A percentile compares a stretch with the other conserved stretches of the same genome.
Conservation (phyloP, 2,113 vertebrate genomes). For the Sceloporus undulatus region DNA sequence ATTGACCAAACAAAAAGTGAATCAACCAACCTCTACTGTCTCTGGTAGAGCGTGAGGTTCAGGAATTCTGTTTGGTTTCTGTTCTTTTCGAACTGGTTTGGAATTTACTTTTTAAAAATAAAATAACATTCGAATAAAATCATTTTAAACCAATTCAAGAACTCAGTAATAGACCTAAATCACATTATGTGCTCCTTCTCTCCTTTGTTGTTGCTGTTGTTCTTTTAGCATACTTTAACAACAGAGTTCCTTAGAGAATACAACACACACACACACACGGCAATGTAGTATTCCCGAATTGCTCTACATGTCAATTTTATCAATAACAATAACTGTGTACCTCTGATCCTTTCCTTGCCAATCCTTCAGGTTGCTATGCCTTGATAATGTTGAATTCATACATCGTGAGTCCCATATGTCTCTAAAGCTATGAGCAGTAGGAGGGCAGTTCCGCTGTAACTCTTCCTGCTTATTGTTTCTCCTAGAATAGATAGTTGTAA, state of each 20-base stretch:
- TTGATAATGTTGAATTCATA: constrained; percentile 51
- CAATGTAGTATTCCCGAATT: background rate
- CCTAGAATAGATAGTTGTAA: constrained; percentile 48
- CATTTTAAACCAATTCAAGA: too few species aligned
- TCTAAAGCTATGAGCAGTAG: background rate
- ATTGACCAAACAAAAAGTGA: too few species aligned
- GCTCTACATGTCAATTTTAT: background rate
- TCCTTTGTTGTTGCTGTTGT: too few species aligned
- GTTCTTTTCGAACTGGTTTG: too few species aligned
- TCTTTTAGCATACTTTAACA: background rate
- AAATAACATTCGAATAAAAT: too few species aligned
- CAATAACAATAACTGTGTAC: background rate
- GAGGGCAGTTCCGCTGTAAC: constrained; percentile 45
- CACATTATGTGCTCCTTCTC: too few species aligned
- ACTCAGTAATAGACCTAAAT: background rate
- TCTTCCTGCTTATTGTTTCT: constrained; percentile 38
- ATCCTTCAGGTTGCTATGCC: background rate
- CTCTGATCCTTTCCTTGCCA: background rate
- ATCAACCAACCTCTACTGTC: too few species aligned
- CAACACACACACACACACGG: too few species aligned
- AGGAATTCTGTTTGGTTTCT: too few species aligned
- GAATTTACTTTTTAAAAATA: too few species aligned
- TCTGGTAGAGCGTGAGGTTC: too few species aligned
- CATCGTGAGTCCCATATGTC: constrained; percentile 40
- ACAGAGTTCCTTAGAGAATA: background rate